phyloP scores from a whole-genome alignment of 2,797 vertebrate genomes.

The Glyptemys insculpta region DNA sequence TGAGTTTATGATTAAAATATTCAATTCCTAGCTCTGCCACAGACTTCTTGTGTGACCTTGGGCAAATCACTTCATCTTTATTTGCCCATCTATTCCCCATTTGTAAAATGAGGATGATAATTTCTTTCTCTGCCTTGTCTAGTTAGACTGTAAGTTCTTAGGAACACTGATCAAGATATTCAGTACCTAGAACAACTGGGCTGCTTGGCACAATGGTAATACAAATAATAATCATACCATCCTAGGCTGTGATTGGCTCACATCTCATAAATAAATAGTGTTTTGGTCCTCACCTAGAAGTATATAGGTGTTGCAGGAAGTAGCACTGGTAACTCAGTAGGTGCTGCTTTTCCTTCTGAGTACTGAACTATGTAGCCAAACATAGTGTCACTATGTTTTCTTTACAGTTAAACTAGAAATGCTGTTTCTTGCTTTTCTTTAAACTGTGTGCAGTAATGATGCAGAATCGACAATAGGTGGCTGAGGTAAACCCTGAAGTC shows the following conservation, averaged over 20 bases:
- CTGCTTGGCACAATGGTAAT: neutral
- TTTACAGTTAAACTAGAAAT: neutral
- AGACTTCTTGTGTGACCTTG: neutral
- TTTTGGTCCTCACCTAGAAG: neutral
- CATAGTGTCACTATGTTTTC: neutral
- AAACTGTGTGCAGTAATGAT: neutral
- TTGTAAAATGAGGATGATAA: neutral
- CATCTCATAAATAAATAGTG: neutral
- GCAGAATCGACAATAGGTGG: neutral
- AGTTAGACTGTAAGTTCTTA: neutral
- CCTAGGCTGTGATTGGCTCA: neutral
- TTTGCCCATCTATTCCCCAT: neutral
- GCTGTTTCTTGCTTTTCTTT: neutral
- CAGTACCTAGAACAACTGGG: neutral
- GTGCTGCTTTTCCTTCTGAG: neutral
- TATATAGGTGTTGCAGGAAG: neutral
- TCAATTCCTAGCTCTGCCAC: neutral
- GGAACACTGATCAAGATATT: neutral
- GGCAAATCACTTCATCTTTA: neutral
- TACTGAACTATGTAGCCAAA: neutral
- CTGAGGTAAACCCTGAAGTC: neutral
- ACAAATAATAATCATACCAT: neutral
- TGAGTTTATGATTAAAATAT: neutral
- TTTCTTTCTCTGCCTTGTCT: neutral
- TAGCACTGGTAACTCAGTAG: neutral